Evolutionary conservation across 2,797 vertebrate species (phyloP), one percentile per base, ranked within the genome.

Genomic region (Oreonectes daqikongensis): DNA sequence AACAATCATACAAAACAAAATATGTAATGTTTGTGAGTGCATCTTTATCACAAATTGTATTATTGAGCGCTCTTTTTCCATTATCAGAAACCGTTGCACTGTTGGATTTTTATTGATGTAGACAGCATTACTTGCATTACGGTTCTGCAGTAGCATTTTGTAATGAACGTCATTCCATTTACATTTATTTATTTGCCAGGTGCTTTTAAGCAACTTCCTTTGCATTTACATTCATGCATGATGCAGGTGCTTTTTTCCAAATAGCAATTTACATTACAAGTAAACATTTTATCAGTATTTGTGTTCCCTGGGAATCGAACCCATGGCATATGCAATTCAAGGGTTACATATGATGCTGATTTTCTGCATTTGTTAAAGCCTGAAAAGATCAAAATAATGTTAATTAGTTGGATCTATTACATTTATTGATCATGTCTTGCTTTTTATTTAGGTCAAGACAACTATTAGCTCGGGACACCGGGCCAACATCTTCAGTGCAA

Each of bases 401-500:
- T 17, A 50, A 8, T 73, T 48, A 50, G 20, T 38, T 63, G 9
- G 3, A n/a, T 32, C 2, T 28, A 4, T 63, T 35, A 30, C 50
- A 11, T 46, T 17, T 35, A 59, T n/a, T 68, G 8, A 10, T 30
- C n/a, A n/a, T 1, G 6, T 20, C 24, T 2, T 14, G 65, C 11
- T 8, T 59, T 75, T 64, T 57, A 84, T 81, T 38, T 79, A 99
- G 97, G 95, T 98, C 85, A 94, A 98, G 89, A 95, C 95, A 24
- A 96, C 95, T 0, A 99, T 99, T 89, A 96, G 95, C 77, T 99
- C 97, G 71, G 96, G 97, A 84, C 97, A 99, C 79, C 94, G 97
- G 83, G 96, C 97, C 71, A 99, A 99, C 83, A 99, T 99, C 90
- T 99, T 99, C 91, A 99, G 97, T 69, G 97, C 97, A n/a, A 99